These are phyloP conservation scores for Acrobasis consociella DNA, from an alignment of 2,888 invertebrate genomes.

Conservation along the genomic window DNA sequence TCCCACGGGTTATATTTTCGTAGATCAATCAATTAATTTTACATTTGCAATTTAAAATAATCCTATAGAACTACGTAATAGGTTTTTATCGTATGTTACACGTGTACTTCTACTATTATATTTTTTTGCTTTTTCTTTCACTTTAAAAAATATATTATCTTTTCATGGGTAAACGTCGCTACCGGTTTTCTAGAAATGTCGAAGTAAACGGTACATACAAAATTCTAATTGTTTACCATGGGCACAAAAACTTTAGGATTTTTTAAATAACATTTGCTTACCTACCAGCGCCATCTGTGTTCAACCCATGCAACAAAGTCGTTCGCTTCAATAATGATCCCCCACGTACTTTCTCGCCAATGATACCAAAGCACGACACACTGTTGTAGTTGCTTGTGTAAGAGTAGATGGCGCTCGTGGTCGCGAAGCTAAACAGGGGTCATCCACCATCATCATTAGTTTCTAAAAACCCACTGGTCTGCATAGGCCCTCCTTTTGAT, in stretches of 20 bases:
- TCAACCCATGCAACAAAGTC: background rate
- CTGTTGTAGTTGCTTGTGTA: background rate
- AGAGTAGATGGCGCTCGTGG: conserved; percentile 7
- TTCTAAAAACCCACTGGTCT: too few species aligned
- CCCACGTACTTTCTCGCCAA: background rate
- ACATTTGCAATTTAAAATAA: background rate
- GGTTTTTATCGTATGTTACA: background rate
- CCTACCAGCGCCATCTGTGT: conserved; percentile 6
- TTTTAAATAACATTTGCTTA: background rate
- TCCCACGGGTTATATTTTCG: conserved; percentile 14
- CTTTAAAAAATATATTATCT: too few species aligned
- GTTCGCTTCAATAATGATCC: background rate
- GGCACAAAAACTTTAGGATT: too few species aligned
- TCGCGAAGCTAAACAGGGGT: background rate
- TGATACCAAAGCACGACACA: background rate
- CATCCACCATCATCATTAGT: too few species aligned
- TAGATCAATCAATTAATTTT: conserved; percentile 1
- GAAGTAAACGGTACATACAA: too few species aligned
- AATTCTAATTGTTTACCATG: too few species aligned
- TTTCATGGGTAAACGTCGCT: too few species aligned
- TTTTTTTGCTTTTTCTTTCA: background rate
- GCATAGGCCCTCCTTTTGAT: too few species aligned
- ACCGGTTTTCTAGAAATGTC: too few species aligned
- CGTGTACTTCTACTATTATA: too few species aligned
- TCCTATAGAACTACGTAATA: background rate